These are phyloP conservation scores for Campaea margaritaria DNA, from an alignment of 2,888 invertebrate genomes.

Conservation along the genomic window DNA sequence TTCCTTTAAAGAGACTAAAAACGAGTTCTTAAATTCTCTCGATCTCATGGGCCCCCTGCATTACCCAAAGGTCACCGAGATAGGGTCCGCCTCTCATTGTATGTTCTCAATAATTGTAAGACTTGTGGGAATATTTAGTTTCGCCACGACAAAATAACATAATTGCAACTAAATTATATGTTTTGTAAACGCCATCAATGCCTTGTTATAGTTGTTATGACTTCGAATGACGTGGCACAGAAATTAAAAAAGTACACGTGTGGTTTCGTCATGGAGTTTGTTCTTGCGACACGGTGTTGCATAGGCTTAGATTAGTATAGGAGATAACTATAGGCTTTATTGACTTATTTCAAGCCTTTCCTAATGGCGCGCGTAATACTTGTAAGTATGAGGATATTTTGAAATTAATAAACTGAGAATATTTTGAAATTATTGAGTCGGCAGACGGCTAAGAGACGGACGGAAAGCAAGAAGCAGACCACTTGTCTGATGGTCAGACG, in stretches of 20 bases:
- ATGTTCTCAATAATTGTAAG: constrained; percentile 8
- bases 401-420: background rate
- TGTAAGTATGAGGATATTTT: background rate
- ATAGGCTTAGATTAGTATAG: constrained; percentile 28
- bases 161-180: constrained; percentile 30
- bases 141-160: constrained; percentile 22
- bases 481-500: no score
- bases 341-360: constrained; percentile 16
- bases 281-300: constrained; percentile 13
- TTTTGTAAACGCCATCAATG: constrained; percentile 31
- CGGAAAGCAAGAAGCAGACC: no score
- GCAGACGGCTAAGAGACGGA: no score
- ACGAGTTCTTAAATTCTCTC: constrained; percentile 5
- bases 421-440: no score
- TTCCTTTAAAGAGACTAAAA: constrained; percentile 9
- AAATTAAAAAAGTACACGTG: constrained; percentile 30
- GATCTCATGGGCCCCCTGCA: constrained; percentile 27
- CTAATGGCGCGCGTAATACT: background rate
- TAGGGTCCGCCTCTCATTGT: constrained; percentile 30
- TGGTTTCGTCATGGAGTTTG: constrained; percentile 25
- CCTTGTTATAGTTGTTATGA: constrained; percentile 18
- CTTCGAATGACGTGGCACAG: constrained; percentile 28
- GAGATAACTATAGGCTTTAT: constrained; percentile 28
- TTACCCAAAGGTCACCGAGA: constrained; percentile 20
- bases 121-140: constrained; percentile 31